Percentiles rank a stretch among this genome's conserved stretches.
These are phyloP conservation scores for Gobio gobio DNA, from an alignment of 2,113 vertebrate species.

Conservation along the genomic window DNA sequence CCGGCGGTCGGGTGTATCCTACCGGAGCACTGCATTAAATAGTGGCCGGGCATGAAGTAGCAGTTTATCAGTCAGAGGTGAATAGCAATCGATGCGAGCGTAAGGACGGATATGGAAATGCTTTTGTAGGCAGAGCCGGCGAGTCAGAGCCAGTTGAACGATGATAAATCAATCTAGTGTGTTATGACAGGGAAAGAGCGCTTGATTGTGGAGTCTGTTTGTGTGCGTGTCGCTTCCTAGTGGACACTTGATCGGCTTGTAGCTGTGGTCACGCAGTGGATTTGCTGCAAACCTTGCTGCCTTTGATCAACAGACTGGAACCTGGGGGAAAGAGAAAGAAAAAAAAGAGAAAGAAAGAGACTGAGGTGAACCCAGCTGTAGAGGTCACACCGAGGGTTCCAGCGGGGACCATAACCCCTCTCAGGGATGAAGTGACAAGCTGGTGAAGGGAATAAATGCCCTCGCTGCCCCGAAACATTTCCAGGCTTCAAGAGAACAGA, in stretches of 20 bases:
- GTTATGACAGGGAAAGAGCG: conserved; percentile 35
- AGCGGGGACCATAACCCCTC: background rate
- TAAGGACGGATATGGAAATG: conserved; percentile 47
- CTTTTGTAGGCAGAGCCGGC: conserved; percentile 33
- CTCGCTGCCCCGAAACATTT: conserved; percentile 17
- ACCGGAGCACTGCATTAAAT: conserved; percentile 51
- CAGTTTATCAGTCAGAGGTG: conserved; percentile 61
- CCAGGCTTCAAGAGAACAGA: background rate
- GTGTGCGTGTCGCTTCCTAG: background rate
- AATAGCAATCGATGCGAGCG: conserved; percentile 54
- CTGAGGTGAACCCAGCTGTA: conserved; percentile 41
- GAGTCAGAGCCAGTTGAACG: conserved; percentile 29
- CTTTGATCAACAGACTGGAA: conserved; percentile 39
- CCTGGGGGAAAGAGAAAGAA: conserved; percentile 16
- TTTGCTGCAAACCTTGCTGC: background rate
- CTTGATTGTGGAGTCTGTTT: conserved; percentile 23
- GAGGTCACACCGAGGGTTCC: conserved; percentile 29
- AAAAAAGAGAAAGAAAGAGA: background rate
- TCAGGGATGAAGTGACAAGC: conserved; percentile 40
- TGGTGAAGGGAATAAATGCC: conserved; percentile 41
- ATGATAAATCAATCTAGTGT: conserved; percentile 58
- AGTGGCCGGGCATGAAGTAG: conserved; percentile 53
- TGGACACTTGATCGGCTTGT: background rate
- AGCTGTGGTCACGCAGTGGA: background rate
- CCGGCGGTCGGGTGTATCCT: conserved; percentile 32